Percentiles rank a stretch among this genome's conserved stretches.
Conservation (phyloP, 2,888 invertebrate species). For the Euplagia quadripunctaria region DNA sequence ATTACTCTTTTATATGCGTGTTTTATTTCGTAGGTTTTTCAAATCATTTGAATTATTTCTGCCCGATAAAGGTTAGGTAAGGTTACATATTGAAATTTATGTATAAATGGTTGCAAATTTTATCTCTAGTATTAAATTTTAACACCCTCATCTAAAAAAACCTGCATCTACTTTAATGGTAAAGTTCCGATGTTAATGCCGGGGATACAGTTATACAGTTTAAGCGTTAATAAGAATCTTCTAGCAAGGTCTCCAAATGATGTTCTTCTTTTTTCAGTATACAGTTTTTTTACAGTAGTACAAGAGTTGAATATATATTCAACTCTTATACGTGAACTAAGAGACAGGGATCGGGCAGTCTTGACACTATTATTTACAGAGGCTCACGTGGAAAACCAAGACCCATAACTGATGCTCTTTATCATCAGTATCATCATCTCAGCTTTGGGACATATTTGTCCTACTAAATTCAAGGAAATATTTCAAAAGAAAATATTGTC, state of each 20-base stretch:
- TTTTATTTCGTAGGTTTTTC: conserved; percentile 14
- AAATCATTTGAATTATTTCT: neutral
- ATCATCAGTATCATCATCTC: no score
- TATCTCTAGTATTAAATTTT: neutral
- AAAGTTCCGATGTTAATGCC: neutral
- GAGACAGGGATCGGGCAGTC: no score
- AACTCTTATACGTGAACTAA: no score
- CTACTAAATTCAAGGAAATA: no score
- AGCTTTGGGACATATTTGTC: no score
- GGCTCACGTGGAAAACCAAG: no score
- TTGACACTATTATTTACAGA: no score
- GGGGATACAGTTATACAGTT: neutral
- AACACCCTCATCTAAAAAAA: neutral
- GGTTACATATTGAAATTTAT: neutral
- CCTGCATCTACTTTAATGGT: neutral
- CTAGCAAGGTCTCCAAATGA: neutral
- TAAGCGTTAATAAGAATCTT: neutral
- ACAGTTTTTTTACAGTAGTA: neutral
- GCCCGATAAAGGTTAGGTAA: neutral
- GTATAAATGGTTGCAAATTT: neutral
- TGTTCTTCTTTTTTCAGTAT: neutral
- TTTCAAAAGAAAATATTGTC: no score
- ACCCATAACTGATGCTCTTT: no score
- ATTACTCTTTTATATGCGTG: conserved; percentile 30
- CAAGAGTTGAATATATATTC: no score